These are phyloP conservation scores for Rhabdomys dilectus DNA, from an alignment of 2,113 vertebrate species.

Conservation along the genomic window DNA sequence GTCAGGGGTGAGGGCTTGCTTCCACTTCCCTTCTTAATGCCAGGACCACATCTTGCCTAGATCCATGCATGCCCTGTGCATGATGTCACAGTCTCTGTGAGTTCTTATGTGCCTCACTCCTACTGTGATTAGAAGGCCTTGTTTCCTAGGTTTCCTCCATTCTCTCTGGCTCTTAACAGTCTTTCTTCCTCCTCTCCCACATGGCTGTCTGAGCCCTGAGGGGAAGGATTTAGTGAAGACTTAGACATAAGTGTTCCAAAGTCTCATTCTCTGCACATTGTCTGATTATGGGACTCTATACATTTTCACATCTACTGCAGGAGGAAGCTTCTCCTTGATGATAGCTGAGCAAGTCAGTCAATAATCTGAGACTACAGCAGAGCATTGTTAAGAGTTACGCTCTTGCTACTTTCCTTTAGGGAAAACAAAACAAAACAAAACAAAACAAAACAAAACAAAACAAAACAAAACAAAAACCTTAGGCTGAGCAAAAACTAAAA, in stretches of 20 bases:
- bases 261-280: not conserved
- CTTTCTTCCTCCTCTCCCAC: too few species aligned
- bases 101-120: not conserved
- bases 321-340: not conserved
- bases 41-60: not conserved
- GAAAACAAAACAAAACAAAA: not conserved
- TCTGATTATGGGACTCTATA: not conserved
- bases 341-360: not conserved
- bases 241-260: not conserved
- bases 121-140: not conserved
- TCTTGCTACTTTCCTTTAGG: not conserved
- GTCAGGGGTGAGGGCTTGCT: not conserved
- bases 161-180: not conserved
- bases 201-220: not conserved
- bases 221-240: not conserved
- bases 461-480: not conserved
- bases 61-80: not conserved
- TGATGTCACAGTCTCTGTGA: not conserved
- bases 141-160: not conserved
- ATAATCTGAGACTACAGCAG: too few species aligned
- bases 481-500: not conserved
- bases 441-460: not conserved
- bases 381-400: not conserved
- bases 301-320: too few species aligned
- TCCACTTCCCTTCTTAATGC: not conserved